Evolutionary conservation across 2,888 invertebrate species (phyloP).

Genomic region (Octonoba sinensis): DNA sequence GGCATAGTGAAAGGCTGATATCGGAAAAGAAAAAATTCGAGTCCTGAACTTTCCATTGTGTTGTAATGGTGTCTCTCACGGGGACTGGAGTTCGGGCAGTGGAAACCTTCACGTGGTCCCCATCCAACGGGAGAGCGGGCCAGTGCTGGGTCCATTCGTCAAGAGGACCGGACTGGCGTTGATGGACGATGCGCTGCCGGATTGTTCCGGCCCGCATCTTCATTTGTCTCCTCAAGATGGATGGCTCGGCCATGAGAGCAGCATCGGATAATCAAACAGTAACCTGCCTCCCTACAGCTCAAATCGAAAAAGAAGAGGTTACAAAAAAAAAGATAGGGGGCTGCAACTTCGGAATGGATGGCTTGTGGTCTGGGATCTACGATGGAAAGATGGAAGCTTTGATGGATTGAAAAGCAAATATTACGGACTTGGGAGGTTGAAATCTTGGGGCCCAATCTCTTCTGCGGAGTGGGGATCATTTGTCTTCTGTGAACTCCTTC

Average conservation of each 20-base stretch:
- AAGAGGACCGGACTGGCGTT: constrained; percentile 44
- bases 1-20: background rate
- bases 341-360: constrained; percentile 41
- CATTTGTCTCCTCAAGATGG: constrained; percentile 61
- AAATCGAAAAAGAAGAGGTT: constrained; percentile 36
- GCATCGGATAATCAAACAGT: constrained; percentile 61
- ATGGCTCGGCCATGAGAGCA: constrained; percentile 34
- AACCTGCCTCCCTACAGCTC: constrained; percentile 42
- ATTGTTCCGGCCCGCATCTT: constrained; percentile 50
- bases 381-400: constrained; percentile 60
- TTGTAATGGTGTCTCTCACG: constrained; percentile 24
- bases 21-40: background rate
- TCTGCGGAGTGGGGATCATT: constrained; percentile 46
- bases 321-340: constrained; percentile 7
- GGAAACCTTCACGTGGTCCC: constrained; percentile 41
- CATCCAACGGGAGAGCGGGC: constrained; percentile 1
- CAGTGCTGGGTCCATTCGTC: constrained; percentile 53
- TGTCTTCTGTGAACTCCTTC: constrained; percentile 45
- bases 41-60: constrained; percentile 24
- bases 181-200: constrained; percentile 56
- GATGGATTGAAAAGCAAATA: constrained; percentile 63
- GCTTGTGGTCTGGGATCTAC: constrained; percentile 56
- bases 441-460: constrained; percentile 50
- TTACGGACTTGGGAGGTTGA: constrained; percentile 59
- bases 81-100: constrained; percentile 20